These are phyloP conservation scores for Bolinopsis microptera DNA, from an alignment of 37 sponge, comb jelly and placozoan genomes.

Conservation along the genomic window DNA sequence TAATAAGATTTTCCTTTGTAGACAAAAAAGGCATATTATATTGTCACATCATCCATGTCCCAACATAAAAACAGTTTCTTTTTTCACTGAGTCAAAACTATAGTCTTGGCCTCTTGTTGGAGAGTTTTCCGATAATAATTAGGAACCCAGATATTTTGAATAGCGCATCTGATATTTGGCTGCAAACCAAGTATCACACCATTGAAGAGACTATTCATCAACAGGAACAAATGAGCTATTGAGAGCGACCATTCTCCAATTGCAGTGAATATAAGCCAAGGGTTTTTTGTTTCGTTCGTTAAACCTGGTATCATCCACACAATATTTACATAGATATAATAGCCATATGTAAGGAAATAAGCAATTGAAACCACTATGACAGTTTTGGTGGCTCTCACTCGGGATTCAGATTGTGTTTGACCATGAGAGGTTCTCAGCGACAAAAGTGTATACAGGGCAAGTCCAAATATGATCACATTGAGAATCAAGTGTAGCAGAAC, in stretches of 20 bases:
- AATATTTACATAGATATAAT: slow-evolving; percentile 12
- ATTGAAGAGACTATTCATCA: slow-evolving; percentile 40
- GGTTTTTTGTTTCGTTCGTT: background rate
- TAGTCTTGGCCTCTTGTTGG: background rate
- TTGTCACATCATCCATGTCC: too few relatives aligned
- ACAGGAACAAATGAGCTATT: slow-evolving; percentile 37
- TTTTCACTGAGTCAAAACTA: background rate
- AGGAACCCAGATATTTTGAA: slow-evolving; percentile 22
- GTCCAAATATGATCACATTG: background rate
- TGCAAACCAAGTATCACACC: background rate
- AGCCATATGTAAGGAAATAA: slow-evolving; percentile 47
- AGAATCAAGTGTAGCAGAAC: slow-evolving; percentile 4
- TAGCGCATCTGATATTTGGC: background rate
- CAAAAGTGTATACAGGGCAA: background rate
- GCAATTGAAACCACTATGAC: slow-evolving; percentile 2
- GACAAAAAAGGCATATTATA: too few relatives aligned
- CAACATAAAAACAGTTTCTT: too few relatives aligned
- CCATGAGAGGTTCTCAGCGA: background rate
- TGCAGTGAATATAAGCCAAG: slow-evolving; percentile 6
- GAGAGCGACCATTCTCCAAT: slow-evolving; percentile 17
- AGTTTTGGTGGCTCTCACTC: background rate
- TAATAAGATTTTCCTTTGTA: too few relatives aligned
- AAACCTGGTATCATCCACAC: slow-evolving; percentile 64
- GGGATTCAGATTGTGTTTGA: background rate
- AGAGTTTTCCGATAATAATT: background rate